These are phyloP conservation scores for Circaetus gallicus DNA, from an alignment of 2,113 vertebrate genomes.

Conservation along the genomic window DNA sequence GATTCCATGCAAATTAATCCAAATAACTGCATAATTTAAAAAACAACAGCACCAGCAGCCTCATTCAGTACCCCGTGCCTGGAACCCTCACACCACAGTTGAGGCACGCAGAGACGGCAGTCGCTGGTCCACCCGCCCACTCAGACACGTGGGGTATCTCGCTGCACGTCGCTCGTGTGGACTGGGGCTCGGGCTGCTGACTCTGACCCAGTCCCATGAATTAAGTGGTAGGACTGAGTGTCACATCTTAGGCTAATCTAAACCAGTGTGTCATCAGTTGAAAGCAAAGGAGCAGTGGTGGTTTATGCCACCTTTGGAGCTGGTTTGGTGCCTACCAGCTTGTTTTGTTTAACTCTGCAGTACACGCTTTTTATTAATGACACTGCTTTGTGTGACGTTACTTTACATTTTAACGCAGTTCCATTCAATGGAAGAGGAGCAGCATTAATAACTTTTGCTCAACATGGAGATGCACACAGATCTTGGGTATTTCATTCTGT, in stretches of 20 bases:
- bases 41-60: background rate
- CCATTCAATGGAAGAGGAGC: background rate
- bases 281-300: background rate
- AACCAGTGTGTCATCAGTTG: background rate
- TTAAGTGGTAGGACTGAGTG: background rate
- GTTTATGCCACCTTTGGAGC: background rate
- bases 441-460: background rate
- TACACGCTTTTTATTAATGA: background rate
- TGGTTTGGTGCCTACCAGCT: background rate
- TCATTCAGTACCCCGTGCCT: background rate
- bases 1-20: background rate
- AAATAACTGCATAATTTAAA: background rate
- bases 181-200: background rate
- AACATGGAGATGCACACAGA: background rate
- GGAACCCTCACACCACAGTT: background rate
- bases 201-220: background rate
- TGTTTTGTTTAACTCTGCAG: background rate
- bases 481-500: background rate
- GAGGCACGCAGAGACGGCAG: background rate
- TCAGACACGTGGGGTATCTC: accelerated
- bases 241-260: no score
- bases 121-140: background rate
- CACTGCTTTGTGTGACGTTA: background rate
- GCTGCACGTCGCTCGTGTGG: background rate
- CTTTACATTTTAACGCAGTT: background rate